Base-by-base conservation (phyloP, 2,888 invertebrate genomes). In the Coenonympha arcania region DNA sequence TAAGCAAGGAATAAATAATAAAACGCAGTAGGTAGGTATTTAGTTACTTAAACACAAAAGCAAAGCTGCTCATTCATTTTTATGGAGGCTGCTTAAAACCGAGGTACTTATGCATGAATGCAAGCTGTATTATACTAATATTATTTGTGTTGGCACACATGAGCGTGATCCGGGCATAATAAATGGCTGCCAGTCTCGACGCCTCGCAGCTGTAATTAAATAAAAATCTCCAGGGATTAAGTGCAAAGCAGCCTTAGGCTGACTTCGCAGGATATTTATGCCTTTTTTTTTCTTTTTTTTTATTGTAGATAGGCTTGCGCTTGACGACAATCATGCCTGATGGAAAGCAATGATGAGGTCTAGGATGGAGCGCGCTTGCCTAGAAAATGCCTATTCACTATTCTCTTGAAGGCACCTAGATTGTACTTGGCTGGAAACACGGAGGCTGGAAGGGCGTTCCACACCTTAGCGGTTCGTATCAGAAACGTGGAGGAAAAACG, bases 211-310 rank as follows among this genome's bases (percentile, higher is more conserved):
- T 64, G 61, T 69, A 73, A 76, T 77, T 74, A 75, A 71, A 76
- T 69, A 71, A 73, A 74, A 74, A 74, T 68, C 63, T 64, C 61
- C 56, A 60, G 61, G 70, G 71, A 76, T 77, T 73, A 73, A 63
- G 62, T 59, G 62, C 56, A 52, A 36, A 45, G 28, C 22, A 39
- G 26, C 39, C 39, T 31, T 47, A 31, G 39, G 31, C 37, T 13
- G 30, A 26, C 42, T 33, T 46, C 24, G 18, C 45, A 20, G 42
- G 37, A 19, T 39, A 53, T 49, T 53, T 46, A 34, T 52, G n/a
- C n/a, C n/a, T n/a, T n/a, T n/a, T n/a, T n/a, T n/a, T n/a, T n/a
- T n/a, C n/a, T n/a, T n/a, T n/a, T n/a, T n/a, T n/a, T n/a, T n/a
- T n/a, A n/a, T n/a, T n/a, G n/a, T n/a, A n/a, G n/a, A n/a, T n/a